A percentile compares a stretch with the other conserved stretches of the same genome.
phyloP scores from a whole-genome alignment of 2,888 invertebrate genomes.

The Meloe dianella region DNA sequence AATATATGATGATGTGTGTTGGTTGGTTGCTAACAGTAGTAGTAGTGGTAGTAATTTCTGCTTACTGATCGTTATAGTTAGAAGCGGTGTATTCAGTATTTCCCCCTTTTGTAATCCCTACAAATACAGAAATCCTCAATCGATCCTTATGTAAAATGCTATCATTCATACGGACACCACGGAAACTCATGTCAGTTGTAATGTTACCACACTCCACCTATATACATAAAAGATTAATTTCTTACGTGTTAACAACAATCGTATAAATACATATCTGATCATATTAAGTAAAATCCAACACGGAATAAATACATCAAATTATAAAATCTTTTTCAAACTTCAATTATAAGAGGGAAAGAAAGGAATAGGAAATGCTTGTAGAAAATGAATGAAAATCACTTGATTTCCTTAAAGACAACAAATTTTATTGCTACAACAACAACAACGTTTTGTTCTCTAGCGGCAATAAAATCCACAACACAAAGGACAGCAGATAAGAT shows the following conservation, averaged over 20 bases:
- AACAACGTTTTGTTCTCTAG: constrained; percentile 8
- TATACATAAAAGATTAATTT: constrained; percentile 47
- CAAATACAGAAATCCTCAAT: constrained; percentile 37
- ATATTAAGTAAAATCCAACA: constrained; percentile 38
- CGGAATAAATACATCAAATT: constrained; percentile 35
- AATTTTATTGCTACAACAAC: constrained; percentile 12
- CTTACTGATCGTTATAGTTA: constrained; percentile 7
- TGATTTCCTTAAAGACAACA: constrained; percentile 11
- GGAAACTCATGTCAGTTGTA: constrained; percentile 40
- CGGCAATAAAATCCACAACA: constrained; percentile 18
- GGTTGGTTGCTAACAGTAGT: not conserved
- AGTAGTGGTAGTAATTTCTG: not conserved
- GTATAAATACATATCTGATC: constrained; percentile 47
- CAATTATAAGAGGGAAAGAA: not conserved
- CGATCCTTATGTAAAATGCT: constrained; percentile 30
- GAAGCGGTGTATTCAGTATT: not conserved
- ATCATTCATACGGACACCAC: constrained; percentile 42
- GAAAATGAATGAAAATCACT: constrained; percentile 1
- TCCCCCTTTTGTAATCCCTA: not conserved
- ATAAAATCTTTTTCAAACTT: constrained; percentile 13
- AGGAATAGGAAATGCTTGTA: not conserved
- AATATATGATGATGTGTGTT: constrained; percentile 37
- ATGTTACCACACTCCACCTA: constrained; percentile 25
- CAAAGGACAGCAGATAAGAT: constrained; percentile 27
- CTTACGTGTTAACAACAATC: constrained; percentile 41